Conservation (phyloP, 2,797 vertebrate species). For the Diplodus puntazzo region DNA sequence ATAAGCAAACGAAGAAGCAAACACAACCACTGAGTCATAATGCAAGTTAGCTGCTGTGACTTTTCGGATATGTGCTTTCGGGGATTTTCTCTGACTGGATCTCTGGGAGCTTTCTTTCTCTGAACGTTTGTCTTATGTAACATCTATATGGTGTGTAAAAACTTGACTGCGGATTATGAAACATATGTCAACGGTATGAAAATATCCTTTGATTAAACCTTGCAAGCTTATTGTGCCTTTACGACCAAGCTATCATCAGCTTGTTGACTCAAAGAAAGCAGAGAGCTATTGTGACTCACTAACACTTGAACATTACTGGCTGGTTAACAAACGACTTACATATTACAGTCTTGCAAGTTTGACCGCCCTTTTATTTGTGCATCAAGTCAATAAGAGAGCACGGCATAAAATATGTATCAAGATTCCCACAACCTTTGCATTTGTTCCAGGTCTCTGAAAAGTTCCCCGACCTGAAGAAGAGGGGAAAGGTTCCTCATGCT, state of each 20-base stretch:
- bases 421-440: no score
- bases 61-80: no score
- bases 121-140: no score
- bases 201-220: background rate
- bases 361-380: background rate
- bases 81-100: no score
- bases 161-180: background rate
- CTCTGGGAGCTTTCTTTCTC: background rate
- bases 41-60: no score
- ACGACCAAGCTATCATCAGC: background rate
- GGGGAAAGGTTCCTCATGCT: slow-evolving; percentile 43
- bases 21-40: no score
- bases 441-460: slow-evolving; percentile 69
- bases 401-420: background rate
- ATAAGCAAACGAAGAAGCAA: no score
- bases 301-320: background rate
- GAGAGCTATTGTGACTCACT: background rate
- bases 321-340: background rate
- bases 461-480: slow-evolving; percentile 72
- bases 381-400: background rate
- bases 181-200: background rate
- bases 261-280: background rate
- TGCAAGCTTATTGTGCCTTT: background rate
- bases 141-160: no score
- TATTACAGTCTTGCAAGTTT: background rate